phyloP scores from a whole-genome alignment of 2,797 vertebrate genomes.

The Coregonus suidteri region DNA sequence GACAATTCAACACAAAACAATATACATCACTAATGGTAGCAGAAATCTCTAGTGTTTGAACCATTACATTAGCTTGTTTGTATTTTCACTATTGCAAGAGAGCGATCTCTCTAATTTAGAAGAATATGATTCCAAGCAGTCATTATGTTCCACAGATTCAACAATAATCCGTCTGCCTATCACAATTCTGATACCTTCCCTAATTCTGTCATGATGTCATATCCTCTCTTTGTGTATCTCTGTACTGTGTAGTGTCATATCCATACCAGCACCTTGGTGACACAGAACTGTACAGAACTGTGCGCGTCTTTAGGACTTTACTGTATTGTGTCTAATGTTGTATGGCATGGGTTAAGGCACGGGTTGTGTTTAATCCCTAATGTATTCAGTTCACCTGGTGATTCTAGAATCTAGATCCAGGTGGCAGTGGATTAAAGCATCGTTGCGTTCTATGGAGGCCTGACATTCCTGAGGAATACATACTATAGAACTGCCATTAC shows the following conservation, averaged over 20 bases:
- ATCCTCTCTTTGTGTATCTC: constrained; percentile 26
- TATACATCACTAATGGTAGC: constrained; percentile 41
- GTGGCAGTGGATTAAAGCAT: constrained; percentile 13
- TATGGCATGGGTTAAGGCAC: constrained; percentile 71
- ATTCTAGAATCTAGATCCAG: constrained; percentile 7
- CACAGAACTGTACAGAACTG: constrained; percentile 3
- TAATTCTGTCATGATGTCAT: constrained; percentile 32
- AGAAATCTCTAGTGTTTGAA: constrained; percentile 41
- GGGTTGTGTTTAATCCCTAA: constrained; percentile 41
- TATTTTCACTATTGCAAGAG: constrained; percentile 17
- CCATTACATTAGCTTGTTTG: constrained; percentile 12
- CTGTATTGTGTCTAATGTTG: constrained; percentile 38
- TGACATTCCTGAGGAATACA: constrained; percentile 42
- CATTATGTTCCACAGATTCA: constrained; percentile 10
- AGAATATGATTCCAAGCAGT: constrained; percentile 15
- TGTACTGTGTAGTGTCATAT: neutral
- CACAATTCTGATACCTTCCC: constrained; percentile 10
- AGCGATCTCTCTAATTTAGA: constrained; percentile 13
- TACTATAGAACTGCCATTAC: constrained; percentile 25
- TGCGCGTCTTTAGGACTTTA: neutral
- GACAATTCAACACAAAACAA: constrained; percentile 63
- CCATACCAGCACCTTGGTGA: constrained; percentile 9
- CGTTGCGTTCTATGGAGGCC: constrained; percentile 38
- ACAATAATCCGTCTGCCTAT: neutral
- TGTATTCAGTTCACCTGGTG: constrained; percentile 19